These are phyloP conservation scores for Tangara arthus DNA, from an alignment of 2,797 vertebrate genomes.

Conservation along the genomic window DNA sequence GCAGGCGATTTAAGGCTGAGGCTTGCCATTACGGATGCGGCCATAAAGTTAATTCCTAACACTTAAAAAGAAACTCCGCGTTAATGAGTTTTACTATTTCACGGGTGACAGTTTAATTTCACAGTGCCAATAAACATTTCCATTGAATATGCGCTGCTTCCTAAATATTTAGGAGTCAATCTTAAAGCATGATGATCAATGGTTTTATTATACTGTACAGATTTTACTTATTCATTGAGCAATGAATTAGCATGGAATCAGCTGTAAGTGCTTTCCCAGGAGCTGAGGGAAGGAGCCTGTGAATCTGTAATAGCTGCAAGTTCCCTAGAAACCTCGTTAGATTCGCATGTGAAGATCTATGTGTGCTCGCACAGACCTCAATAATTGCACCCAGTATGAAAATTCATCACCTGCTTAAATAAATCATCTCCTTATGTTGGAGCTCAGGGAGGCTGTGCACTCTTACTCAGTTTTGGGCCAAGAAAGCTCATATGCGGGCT, in stretches of 20 bases:
- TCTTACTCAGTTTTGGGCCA: background rate
- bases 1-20: constrained; percentile 43
- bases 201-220: constrained; percentile 53
- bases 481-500: background rate
- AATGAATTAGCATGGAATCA: constrained; percentile 51
- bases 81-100: constrained; percentile 73
- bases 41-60: constrained; percentile 62
- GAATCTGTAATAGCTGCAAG: constrained; percentile 10
- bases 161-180: constrained; percentile 68
- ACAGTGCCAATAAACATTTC: constrained; percentile 61
- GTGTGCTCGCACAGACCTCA: rapidly evolving
- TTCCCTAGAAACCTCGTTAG: constrained; percentile 23
- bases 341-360: background rate
- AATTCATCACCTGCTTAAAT: constrained; percentile 22
- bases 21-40: constrained; percentile 33
- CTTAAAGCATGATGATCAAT: constrained; percentile 55
- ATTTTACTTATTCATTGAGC: constrained; percentile 60
- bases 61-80: constrained; percentile 67
- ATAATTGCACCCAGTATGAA: constrained; percentile 7
- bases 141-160: constrained; percentile 32
- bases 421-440: background rate
- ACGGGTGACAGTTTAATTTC: constrained; percentile 69
- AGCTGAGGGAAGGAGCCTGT: constrained; percentile 9
- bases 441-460: background rate
- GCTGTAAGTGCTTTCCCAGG: constrained; percentile 21